These are phyloP conservation scores for Poecilia gillii DNA, from an alignment of 2,797 vertebrate species.

Conservation along the genomic window DNA sequence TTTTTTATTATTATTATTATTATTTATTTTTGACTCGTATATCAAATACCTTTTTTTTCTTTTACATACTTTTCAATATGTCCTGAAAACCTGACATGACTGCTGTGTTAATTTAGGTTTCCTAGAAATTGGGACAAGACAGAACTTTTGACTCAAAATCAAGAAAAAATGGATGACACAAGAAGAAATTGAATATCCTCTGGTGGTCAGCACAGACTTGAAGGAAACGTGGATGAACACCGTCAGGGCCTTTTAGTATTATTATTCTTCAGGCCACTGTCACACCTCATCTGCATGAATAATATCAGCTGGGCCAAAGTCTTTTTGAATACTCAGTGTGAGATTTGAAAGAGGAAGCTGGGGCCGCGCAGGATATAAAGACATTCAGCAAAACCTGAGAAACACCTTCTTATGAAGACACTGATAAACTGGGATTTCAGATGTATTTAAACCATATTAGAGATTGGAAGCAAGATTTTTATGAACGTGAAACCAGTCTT, in stretches of 20 bases:
- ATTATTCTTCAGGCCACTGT: not conserved
- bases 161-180: not conserved
- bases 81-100: not conserved
- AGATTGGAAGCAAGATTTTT: not conserved
- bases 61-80: not conserved
- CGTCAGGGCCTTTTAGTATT: not conserved
- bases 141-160: not conserved
- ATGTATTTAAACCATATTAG: not conserved
- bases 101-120: not conserved
- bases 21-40: not conserved
- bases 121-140: conserved; percentile 1
- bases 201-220: not conserved
- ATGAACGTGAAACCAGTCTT: not conserved
- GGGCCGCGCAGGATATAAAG: not conserved
- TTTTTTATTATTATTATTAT: not conserved
- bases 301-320: not conserved
- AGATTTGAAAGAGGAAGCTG: not conserved
- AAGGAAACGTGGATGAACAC: conserved; percentile 1
- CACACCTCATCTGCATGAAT: not conserved
- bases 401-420: not conserved
- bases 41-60: not conserved
- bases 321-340: not conserved
- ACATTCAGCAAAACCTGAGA: not conserved
- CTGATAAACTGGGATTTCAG: not conserved
- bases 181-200: not conserved